Conservation (phyloP, 1,140 invertebrate genomes). For the Neelides sp. region DNA sequence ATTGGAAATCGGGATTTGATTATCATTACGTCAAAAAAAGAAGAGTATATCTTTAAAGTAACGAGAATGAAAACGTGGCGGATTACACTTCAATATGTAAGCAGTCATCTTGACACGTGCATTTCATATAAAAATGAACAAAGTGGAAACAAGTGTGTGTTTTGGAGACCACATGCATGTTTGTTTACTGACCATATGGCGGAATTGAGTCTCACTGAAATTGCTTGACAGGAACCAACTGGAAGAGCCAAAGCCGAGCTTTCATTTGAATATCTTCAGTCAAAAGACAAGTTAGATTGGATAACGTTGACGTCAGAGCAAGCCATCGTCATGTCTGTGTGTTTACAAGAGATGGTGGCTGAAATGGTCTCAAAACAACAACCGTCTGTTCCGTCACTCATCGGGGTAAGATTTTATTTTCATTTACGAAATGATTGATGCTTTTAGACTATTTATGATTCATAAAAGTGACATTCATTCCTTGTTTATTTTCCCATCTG, state of each 20-base stretch:
- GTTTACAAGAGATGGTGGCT: conserved; percentile 87
- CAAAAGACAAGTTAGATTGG: conserved; percentile 84
- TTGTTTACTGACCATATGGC: not conserved
- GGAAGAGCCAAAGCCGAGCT: conserved; percentile 46
- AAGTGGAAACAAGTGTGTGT: conserved; percentile 6
- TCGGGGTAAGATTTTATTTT: conserved; percentile 37
- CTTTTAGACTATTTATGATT: no score
- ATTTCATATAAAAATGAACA: conserved; percentile 9
- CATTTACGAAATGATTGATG: no score
- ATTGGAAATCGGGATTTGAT: conserved; percentile 67
- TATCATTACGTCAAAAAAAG: conserved; percentile 43
- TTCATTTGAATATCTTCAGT: conserved; percentile 89
- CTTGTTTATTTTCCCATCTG: no score
- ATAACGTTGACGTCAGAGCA: conserved; percentile 77
- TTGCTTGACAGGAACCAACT: conserved; percentile 15
- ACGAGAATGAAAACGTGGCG: conserved; percentile 93
- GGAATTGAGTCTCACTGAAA: not conserved
- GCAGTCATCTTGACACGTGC: conserved; percentile 30
- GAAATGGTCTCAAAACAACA: conserved; percentile 74
- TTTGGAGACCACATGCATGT: not conserved
- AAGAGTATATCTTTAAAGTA: conserved; percentile 77
- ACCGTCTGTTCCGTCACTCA: conserved; percentile 21
- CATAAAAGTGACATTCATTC: no score
- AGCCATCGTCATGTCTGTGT: conserved; percentile 88
- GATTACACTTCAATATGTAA: conserved; percentile 70